phyloP scores from a whole-genome alignment of 1,140 invertebrate species.

The Bombus ignitus region DNA sequence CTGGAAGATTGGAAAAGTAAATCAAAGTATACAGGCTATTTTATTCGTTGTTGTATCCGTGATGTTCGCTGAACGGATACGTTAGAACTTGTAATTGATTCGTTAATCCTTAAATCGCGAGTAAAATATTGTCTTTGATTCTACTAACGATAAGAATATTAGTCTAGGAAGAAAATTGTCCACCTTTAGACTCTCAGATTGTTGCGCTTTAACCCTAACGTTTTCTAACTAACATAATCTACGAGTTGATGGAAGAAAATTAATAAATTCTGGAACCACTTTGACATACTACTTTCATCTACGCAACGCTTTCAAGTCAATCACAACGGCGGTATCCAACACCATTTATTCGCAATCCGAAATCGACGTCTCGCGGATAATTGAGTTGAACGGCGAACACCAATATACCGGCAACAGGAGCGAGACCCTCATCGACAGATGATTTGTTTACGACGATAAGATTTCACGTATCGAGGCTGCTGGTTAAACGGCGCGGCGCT shows the following conservation, averaged over 20 bases:
- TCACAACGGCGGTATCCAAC: not conserved
- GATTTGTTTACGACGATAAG: constrained; percentile 71
- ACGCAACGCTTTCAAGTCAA: not conserved
- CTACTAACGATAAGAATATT: too few relatives aligned
- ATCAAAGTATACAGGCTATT: not conserved
- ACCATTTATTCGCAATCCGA: not conserved
- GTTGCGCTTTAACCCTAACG: too few relatives aligned
- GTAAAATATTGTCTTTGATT: too few relatives aligned
- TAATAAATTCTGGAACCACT: not conserved
- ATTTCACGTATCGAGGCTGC: constrained; percentile 46
- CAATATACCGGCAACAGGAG: constrained; percentile 43
- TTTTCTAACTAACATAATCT: too few relatives aligned
- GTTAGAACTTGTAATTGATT: not conserved
- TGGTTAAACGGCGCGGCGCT: not conserved
- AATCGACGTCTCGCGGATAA: constrained; percentile 24
- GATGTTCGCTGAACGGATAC: not conserved
- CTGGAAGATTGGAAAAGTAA: not conserved
- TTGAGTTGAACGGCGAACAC: constrained; percentile 48
- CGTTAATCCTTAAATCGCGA: too few relatives aligned
- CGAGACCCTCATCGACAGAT: constrained; percentile 57
- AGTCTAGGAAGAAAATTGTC: too few relatives aligned
- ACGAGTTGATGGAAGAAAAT: not conserved
- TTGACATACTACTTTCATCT: not conserved
- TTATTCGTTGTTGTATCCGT: too few relatives aligned
- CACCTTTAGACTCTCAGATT: too few relatives aligned